Percentiles rank a stretch among this genome's conserved stretches.
Conservation (phyloP, 2,113 vertebrate genomes). For the Bettongia penicillata region DNA sequence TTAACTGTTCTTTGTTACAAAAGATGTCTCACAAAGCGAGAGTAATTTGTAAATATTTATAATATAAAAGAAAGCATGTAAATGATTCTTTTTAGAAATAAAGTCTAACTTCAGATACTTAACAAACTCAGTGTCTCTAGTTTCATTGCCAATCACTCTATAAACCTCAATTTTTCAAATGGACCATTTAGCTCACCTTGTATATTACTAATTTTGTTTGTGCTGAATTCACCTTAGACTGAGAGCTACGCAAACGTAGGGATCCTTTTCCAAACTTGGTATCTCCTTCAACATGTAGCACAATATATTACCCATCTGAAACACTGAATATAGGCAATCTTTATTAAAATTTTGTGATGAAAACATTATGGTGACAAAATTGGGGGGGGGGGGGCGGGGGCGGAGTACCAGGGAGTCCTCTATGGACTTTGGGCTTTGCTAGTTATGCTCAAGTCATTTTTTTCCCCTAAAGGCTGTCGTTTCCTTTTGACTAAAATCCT, state of each 20-base stretch:
- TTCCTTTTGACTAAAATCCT: background rate
- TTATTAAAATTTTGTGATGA: background rate
- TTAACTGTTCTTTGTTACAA: background rate
- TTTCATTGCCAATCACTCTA: too few relatives aligned
- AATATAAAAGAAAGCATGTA: background rate
- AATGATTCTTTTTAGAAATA: background rate
- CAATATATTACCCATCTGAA: background rate
- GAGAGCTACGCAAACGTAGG: too few relatives aligned
- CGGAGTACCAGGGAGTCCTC: background rate
- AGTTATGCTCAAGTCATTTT: background rate
- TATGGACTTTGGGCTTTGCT: background rate
- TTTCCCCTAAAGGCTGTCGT: background rate
- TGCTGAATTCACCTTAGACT: too few relatives aligned
- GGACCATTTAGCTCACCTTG: background rate
- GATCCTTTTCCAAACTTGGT: too few relatives aligned
- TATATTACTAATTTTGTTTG: too few relatives aligned
- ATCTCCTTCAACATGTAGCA: background rate
- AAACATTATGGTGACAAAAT: background rate
- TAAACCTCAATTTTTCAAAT: background rate
- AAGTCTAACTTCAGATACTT: background rate
- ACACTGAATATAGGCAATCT: background rate
- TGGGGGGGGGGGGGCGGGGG: fast-evolving
- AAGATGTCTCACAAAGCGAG: background rate
- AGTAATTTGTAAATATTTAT: background rate
- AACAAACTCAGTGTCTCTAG: background rate